Evolutionary conservation across 2,113 vertebrate genomes (phyloP).

Genomic region (Passer domesticus): DNA sequence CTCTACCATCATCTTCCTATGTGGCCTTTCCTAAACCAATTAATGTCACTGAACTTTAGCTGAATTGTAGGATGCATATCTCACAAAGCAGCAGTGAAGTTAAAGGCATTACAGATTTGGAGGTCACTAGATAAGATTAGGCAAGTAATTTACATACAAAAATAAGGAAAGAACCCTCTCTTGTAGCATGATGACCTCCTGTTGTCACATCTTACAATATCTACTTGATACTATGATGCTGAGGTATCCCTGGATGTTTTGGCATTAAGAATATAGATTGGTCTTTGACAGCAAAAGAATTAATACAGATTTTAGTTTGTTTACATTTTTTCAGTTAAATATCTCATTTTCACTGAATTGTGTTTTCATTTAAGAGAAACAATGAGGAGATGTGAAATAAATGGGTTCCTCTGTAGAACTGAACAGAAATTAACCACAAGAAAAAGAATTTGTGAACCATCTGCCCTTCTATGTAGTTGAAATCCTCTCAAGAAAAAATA

Average conservation of each 20-base stretch:
- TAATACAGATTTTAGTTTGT: neutral
- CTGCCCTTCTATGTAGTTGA: neutral
- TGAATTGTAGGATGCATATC: conserved; percentile 19
- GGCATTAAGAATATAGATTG: neutral
- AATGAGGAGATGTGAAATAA: neutral
- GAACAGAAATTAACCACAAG: neutral
- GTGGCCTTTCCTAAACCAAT: conserved; percentile 50
- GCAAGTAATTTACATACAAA: neutral
- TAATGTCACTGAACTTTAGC: conserved; percentile 26
- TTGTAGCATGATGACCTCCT: neutral
- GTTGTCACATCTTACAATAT: neutral
- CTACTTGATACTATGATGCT: neutral
- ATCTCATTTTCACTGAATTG: neutral
- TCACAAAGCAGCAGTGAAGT: conserved; percentile 6
- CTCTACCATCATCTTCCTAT: conserved; percentile 29
- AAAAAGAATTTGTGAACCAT: neutral
- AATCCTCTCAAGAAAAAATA: neutral
- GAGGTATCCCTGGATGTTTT: neutral
- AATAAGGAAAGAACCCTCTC: neutral
- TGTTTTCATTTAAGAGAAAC: neutral
- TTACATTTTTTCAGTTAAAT: neutral
- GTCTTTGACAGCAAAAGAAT: neutral
- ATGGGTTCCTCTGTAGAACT: neutral
- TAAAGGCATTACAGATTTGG: conserved; percentile 26
- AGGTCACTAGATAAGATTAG: neutral